Base-by-base conservation (phyloP, 2,888 invertebrate species). In the Campoplex capitator region DNA sequence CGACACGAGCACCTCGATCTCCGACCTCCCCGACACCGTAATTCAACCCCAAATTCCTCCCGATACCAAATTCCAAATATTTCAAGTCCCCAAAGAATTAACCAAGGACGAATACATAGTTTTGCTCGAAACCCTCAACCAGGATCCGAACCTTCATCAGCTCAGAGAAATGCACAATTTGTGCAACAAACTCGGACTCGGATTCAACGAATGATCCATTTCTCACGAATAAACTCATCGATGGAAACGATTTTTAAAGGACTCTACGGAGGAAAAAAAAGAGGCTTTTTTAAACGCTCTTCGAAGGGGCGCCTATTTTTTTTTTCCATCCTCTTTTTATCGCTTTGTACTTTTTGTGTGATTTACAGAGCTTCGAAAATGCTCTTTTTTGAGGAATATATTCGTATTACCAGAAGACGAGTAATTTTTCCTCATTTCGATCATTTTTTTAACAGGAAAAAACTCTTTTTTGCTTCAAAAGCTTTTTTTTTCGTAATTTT, bases 1-100 rank as follows among this genome's bases (percentile, higher is more conserved):
- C 11, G 91, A 93, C 76, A 91, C 90, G 7, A 92, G 92, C 70
- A 92, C 93, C 0, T 93, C 92, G 0, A 89, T 92, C 51, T 91
- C 91, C 3, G 91, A 92, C 86, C 88, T 92, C 42, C 87, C 88
- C 18, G 76, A 86, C 18, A 56, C 32, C n/a, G 11, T 65, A 68
- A 0, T 48, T 6, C 45, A 8, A 28, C 28, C 45, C 1, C 62
- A 8, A 8, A 32, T 32, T 9, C 28, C 45, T n/a, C 62, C 65
- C 45, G 75, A 3, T 11, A 87, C 48, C 13, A 89, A 90, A 78
- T 89, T 91, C 54, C 88, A 91, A 83, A 90, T 91, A 76, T 91
- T 91, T 56, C 88, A 90, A 42, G 88, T 90, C 9, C 90, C 91
- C 4, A 90, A 90, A 65, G 91, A 92, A 86, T 68, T 91, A 18